Evolutionary conservation across 2,888 invertebrate species (phyloP).

Genomic region (Hofmannophila pseudospretella): DNA sequence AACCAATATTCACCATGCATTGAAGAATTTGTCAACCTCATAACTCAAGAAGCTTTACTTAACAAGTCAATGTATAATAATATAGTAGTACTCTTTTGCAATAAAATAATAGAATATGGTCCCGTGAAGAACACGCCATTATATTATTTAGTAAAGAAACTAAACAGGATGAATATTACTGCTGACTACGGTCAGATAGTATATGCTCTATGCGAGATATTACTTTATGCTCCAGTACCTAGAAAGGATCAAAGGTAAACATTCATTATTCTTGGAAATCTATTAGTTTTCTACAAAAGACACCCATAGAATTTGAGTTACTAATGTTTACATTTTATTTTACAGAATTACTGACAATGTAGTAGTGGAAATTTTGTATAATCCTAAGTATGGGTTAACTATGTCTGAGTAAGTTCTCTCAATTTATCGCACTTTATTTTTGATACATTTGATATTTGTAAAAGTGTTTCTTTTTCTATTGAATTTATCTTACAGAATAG

Average conservation of each 20-base stretch:
- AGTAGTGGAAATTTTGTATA: conserved; percentile 36
- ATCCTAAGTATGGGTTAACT: conserved; percentile 29
- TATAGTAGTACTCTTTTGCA: conserved; percentile 42
- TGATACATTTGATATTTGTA: too few relatives aligned
- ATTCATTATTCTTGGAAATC: background rate
- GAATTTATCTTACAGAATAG: conserved; percentile 35
- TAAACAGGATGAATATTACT: conserved; percentile 28
- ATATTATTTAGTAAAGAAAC: conserved; percentile 40
- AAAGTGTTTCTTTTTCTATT: too few relatives aligned
- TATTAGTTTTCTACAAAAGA: background rate
- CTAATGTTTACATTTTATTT: conserved; percentile 14
- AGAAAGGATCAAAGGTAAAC: conserved; percentile 75
- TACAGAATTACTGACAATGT: conserved; percentile 55
- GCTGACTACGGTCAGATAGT: conserved; percentile 40
- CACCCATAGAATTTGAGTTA: too few relatives aligned
- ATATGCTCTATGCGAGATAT: conserved; percentile 58
- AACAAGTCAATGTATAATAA: conserved; percentile 43
- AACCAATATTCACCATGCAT: conserved; percentile 59
- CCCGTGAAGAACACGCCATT: conserved; percentile 47
- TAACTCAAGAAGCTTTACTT: conserved; percentile 44
- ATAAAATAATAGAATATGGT: conserved; percentile 56
- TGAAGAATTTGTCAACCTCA: conserved; percentile 51
- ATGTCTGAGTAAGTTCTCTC: conserved; percentile 31
- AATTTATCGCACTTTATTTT: too few relatives aligned
- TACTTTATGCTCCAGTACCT: conserved; percentile 66